Base-by-base conservation (phyloP, 1,140 invertebrate species). In the Nasonia vitripennis region DNA sequence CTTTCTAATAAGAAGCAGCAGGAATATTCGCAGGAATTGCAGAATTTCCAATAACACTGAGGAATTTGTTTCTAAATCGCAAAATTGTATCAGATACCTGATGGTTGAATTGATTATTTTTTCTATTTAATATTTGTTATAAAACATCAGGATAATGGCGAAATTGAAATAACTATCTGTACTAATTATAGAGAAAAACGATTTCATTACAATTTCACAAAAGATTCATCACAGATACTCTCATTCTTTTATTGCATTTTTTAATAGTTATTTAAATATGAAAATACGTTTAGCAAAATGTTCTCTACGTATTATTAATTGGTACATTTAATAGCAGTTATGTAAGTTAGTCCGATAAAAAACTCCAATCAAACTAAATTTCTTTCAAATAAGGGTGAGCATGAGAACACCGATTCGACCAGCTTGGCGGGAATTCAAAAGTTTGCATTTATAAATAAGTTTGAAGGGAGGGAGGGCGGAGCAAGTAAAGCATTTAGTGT, bases 401-500 rank as follows among this genome's bases (percentile, higher is more conserved):
- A 84, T 78, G 88, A 86, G 85, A 88, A 89, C 86, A 88, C 81
- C 86, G 78, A 78, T 78, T 37, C 48, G 2, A 0, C 84, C 70
- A 55, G 27, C 17, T 67, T 87, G 84, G 82, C 87, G 86, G 81
- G 74, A 84, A 86, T 86, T 84, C 83, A 85, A 86, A 85, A 87
- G 62, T 84, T 87, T 87, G 12, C 23, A 27, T 34, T 75, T 41
- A 75, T 37, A 75, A 75, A 75, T 75, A 75, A 37, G 73, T 14
- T 75, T 17, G 34, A 34, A 23, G 31, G 20, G 10, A 10, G 34
- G 1, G 11, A 34, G 70, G 80, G 48, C 48, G 71, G 71, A 23
- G 48, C 48, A 45, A 82, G 48, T 74, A 5, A 31, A 71, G 11
- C 5, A 27, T 48, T 62, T 62, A 27, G 12, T 82, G 34, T 37